Evolutionary conservation across 2,113 vertebrate species (phyloP).

Genomic region (Eurypyga helias): DNA sequence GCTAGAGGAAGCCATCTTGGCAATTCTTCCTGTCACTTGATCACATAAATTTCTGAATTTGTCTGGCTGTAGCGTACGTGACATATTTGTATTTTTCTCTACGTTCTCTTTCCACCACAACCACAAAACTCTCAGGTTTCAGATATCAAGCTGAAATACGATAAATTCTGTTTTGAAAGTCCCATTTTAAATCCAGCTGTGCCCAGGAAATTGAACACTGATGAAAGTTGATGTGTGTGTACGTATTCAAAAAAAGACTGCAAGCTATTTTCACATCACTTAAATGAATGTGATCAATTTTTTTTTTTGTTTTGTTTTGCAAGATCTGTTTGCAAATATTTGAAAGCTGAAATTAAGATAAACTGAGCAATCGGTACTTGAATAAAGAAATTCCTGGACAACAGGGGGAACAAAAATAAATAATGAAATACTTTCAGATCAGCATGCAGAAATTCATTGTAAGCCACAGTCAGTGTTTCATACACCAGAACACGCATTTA

Average conservation of each 20-base stretch:
- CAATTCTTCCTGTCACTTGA: slow-evolving; percentile 40
- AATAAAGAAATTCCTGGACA: background rate
- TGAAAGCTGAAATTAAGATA: background rate
- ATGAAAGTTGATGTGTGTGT: background rate
- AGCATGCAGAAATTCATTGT: background rate
- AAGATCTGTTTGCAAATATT: background rate
- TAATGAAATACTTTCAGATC: background rate
- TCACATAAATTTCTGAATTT: slow-evolving; percentile 36
- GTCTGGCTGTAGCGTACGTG: background rate
- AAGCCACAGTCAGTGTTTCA: background rate
- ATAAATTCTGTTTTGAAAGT: background rate
- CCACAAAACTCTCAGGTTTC: slow-evolving; percentile 1
- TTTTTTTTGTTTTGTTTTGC: slow-evolving; percentile 5
- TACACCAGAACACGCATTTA: background rate
- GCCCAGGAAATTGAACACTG: background rate
- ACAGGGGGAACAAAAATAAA: background rate
- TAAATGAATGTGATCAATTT: background rate
- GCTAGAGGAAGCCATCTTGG: slow-evolving; percentile 48
- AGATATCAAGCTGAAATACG: background rate
- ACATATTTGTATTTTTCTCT: background rate
- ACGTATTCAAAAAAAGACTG: no score
- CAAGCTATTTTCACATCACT: background rate
- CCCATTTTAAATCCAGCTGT: background rate
- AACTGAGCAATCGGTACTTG: background rate
- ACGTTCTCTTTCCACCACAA: background rate